phyloP scores from a whole-genome alignment of 2,888 invertebrate species.

The Platycheirus albimanus region DNA sequence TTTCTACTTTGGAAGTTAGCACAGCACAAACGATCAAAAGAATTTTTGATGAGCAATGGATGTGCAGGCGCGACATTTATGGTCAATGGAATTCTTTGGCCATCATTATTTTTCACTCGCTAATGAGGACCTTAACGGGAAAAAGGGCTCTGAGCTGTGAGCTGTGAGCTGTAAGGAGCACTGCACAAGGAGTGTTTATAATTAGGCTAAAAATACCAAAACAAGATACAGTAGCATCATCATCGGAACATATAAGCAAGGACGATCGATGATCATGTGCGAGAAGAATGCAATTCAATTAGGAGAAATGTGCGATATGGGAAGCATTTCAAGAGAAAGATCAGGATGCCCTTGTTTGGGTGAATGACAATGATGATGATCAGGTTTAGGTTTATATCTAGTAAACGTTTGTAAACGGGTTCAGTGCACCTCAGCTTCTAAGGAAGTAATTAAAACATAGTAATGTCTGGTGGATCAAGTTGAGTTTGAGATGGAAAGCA shows the following conservation, averaged over 20 bases:
- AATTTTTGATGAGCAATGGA: conserved; percentile 73
- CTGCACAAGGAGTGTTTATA: conserved; percentile 17
- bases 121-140: conserved; percentile 74
- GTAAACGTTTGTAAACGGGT: conserved; percentile 44
- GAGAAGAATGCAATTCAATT: conserved; percentile 74
- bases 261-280: conserved; percentile 72
- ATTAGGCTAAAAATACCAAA: conserved; percentile 70
- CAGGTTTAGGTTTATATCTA: not conserved
- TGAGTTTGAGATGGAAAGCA: conserved; percentile 47
- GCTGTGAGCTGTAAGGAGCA: conserved; percentile 27
- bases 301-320: conserved; percentile 72
- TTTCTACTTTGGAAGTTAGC: conserved; percentile 48
- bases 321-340: conserved; percentile 62
- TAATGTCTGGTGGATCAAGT: conserved; percentile 37
- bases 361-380: not conserved
- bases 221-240: not conserved
- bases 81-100: conserved; percentile 67
- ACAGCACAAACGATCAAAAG: conserved; percentile 63
- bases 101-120: conserved; percentile 71
- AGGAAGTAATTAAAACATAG: conserved; percentile 71
- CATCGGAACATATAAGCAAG: conserved; percentile 41
- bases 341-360: conserved; percentile 48
- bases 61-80: conserved; percentile 62
- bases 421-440: conserved; percentile 63
- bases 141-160: conserved; percentile 59